Evolutionary conservation across 2,888 invertebrate species (phyloP).

Genomic region (Scaptodrosophila latifasciaeformis): DNA sequence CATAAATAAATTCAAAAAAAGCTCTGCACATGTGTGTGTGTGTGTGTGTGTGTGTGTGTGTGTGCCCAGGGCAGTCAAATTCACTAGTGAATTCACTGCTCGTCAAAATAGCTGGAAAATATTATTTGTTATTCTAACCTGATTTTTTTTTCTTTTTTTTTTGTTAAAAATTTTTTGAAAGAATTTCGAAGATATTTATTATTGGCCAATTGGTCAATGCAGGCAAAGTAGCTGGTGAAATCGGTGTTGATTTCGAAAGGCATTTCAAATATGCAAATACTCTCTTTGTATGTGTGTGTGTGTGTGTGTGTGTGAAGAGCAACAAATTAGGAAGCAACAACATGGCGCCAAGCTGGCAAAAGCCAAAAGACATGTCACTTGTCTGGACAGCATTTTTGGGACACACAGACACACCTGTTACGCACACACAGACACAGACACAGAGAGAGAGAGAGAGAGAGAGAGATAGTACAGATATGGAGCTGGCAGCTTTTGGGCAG

Average conservation of each 20-base stretch:
- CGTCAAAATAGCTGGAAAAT: too few relatives aligned
- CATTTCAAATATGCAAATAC: too few relatives aligned
- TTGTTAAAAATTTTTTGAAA: too few relatives aligned
- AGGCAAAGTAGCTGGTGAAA: too few relatives aligned
- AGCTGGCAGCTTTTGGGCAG: conserved; percentile 30
- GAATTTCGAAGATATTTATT: too few relatives aligned
- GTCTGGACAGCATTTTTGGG: conserved; percentile 29
- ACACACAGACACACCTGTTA: background rate
- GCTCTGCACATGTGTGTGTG: conserved; percentile 5
- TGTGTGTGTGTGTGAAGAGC: conserved; percentile 23
- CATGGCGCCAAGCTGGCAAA: conserved; percentile 48
- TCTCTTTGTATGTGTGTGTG: conserved; percentile 4
- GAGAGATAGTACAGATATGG: background rate
- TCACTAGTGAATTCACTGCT: too few relatives aligned
- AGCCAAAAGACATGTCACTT: conserved; percentile 59
- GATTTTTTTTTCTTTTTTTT: too few relatives aligned
- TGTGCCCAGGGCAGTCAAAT: too few relatives aligned
- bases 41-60: conserved; percentile 1
- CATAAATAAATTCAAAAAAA: conserved; percentile 50
- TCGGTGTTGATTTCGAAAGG: too few relatives aligned
- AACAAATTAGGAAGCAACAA: conserved; percentile 35
- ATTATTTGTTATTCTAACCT: too few relatives aligned
- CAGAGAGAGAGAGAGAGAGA: background rate
- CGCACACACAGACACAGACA: conserved; percentile 15
- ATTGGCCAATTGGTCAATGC: too few relatives aligned